Conservation (phyloP, 2,797 vertebrate species). For the Otus scops region DNA sequence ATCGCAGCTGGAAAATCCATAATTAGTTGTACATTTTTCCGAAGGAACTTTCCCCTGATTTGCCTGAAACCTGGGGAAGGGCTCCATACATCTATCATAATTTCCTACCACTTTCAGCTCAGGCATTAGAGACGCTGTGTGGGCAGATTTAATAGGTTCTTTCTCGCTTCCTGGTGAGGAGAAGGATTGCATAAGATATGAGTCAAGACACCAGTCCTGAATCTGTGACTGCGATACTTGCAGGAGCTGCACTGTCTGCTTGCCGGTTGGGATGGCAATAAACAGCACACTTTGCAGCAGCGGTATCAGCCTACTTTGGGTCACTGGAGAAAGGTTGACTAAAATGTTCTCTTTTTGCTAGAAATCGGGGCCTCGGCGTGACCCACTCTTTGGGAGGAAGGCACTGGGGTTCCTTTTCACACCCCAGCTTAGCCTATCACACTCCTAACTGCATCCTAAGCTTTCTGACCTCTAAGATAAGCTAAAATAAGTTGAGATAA, state of each 20-base stretch:
- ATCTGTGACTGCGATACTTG: neutral
- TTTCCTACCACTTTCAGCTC: constrained; percentile 38
- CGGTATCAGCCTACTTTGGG: neutral
- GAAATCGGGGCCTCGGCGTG: accelerated
- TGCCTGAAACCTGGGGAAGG: constrained; percentile 53
- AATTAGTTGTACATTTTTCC: constrained; percentile 64
- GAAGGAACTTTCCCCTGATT: constrained; percentile 53
- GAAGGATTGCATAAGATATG: constrained; percentile 64
- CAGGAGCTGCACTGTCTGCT: neutral
- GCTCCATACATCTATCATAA: constrained; percentile 21
- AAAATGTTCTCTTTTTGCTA: neutral
- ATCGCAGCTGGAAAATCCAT: constrained; percentile 68
- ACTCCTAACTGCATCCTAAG: accelerated
- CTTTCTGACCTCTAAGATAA: neutral
- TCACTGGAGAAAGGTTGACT: neutral
- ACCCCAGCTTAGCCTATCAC: neutral
- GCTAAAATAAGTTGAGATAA: too few species aligned
- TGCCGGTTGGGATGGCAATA: neutral
- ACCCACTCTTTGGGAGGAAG: neutral
- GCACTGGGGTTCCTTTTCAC: neutral
- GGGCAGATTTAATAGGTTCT: constrained; percentile 69
- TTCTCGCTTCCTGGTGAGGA: constrained; percentile 51
- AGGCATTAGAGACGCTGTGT: constrained; percentile 63
- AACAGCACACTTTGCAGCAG: neutral
- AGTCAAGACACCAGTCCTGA: constrained; percentile 37